A percentile compares a stretch with the other conserved stretches of the same genome.
Conservation (phyloP, 2,797 vertebrate genomes). For the Pogoniulus pusillus region DNA sequence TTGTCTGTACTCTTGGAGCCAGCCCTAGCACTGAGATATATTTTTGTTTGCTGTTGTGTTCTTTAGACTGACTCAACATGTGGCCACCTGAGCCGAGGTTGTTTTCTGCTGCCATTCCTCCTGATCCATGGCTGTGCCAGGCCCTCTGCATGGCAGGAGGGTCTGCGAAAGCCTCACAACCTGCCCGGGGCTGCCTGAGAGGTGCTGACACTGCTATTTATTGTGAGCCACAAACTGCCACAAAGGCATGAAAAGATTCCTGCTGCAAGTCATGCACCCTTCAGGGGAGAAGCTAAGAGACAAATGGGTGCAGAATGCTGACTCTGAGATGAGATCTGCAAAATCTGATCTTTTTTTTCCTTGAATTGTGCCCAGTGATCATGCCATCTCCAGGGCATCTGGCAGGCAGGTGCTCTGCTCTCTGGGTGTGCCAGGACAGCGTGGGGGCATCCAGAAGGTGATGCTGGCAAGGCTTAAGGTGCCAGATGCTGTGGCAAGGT, state of each 20-base stretch:
- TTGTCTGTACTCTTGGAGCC: background rate
- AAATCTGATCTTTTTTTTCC: background rate
- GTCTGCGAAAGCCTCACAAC: background rate
- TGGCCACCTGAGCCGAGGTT: background rate
- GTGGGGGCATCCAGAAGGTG: background rate
- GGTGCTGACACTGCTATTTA: background rate
- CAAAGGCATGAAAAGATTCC: background rate
- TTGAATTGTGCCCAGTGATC: background rate
- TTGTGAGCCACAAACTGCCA: background rate
- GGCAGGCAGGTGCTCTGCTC: background rate
- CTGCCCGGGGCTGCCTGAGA: background rate
- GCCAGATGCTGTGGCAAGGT: rapidly evolving
- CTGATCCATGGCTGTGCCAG: background rate
- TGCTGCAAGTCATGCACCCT: rapidly evolving
- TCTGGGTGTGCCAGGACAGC: rapidly evolving
- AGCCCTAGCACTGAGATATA: background rate
- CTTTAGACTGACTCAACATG: background rate
- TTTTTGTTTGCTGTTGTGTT: background rate
- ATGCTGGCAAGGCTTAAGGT: rapidly evolving
- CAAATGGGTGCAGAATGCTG: background rate
- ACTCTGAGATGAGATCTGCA: background rate
- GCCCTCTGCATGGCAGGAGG: background rate
- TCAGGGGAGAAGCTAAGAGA: background rate
- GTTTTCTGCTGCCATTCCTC: background rate
- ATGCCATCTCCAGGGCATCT: rapidly evolving